Base-by-base conservation (phyloP, 2,888 invertebrate genomes). In the Eilema griseolum region DNA sequence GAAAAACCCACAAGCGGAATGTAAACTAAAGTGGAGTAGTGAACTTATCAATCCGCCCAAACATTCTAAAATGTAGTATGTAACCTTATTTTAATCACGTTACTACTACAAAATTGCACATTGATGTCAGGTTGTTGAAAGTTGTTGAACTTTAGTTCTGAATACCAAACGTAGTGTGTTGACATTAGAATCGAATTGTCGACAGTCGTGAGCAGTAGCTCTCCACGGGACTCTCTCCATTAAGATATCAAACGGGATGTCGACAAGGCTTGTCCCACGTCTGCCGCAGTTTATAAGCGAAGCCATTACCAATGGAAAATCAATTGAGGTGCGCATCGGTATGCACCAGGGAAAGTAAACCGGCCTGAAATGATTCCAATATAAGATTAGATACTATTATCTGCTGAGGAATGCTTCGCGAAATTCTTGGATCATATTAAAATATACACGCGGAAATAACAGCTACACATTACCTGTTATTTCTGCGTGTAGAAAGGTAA, bases 201-300 rank as follows among this genome's bases (percentile, higher is more conserved):
- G 62, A 75, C 75, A 82, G 82, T 83, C 82, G 83, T 82, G 82
- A 82, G 83, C 75, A 71, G 79, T 83, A 78, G 77, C 77, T 79
- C 67, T 66, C 83, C 61, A 72, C 72, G 70, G 74, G 69, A 76
- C 77, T 78, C 77, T 77, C 74, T 78, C 76, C 80, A 84, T 84
- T 85, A 85, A 84, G 85, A 84, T 85, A 79, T 84, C 84, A 81
- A 80, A 78, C 79, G 79, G 79, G 75, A 81, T 80, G 83, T 81
- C 84, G 73, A 76, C 80, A 76, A 79, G 72, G 71, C 73, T 72
- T 77, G 84, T 81, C 80, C 74, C 71, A 57, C 61, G 80, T 81
- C 80, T 75, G 64, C 31, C 24, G 80, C 74, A 76, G 78, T 81
- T 83, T 83, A 79, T 79, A 81, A 79, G 75, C 78, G 70, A 81